Base-by-base conservation (phyloP, 2,888 invertebrate species). In the Dicyrtomina minuta region DNA sequence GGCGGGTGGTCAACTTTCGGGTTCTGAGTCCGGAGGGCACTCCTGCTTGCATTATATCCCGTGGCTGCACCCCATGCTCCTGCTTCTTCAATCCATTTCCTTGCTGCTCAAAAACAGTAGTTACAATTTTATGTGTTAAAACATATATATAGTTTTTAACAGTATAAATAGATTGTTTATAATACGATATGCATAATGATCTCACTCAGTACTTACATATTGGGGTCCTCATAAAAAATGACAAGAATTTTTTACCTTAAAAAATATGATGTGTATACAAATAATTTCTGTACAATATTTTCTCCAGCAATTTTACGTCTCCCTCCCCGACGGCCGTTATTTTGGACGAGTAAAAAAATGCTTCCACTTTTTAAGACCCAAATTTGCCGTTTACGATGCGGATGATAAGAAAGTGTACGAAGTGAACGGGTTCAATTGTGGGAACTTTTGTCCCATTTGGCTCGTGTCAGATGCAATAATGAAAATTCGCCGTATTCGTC, bases 371-470 rank as follows among this genome's bases (percentile, higher is more conserved):
- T 15, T 26, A 8, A 43, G 33, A 6, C 20, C 41, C 13, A 60
- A 60, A 8, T 60, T 27, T 22, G 27, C 41, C 24, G 43, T 60
- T 4, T 60, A 10, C 17, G 33, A 60, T 17, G n/a, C 60, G 12
- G 60, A 39, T 2, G 8, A 43, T 6, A 60, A 60, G 13, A 20
- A 33, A 17, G 33, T 60, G 3, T 60, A 43, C 43, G 60, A 41
- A 4, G 41, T 43, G 26, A 8, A n/a, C 5, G 60, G 60, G 1
- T 17, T 43, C 17, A 60, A 20, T 20, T 33, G 17, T 13, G 60
- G 60, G 4, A 49, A 65, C 17, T 8, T 65, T 17, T 53, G 49
- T 15, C 65, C 65, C 8, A 53, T 26, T 53, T 65, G 65, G 65
- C 22, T 65, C 3, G n/a, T 51, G 17, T 15, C n/a, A 20, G 56